These are phyloP conservation scores for Nycticryphes semicollaris DNA, from an alignment of 2,113 vertebrate genomes.

Conservation along the genomic window DNA sequence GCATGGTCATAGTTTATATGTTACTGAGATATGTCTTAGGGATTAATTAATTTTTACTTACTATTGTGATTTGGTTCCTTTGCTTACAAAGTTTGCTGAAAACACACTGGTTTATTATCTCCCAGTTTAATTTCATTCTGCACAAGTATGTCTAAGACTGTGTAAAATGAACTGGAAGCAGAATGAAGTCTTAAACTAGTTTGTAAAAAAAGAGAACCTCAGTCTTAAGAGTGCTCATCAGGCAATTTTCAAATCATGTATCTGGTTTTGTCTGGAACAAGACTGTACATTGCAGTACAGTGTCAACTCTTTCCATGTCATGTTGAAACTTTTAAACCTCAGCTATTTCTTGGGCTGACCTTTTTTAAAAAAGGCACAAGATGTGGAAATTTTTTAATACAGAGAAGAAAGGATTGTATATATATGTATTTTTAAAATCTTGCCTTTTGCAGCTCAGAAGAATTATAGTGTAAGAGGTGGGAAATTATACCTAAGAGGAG, in stretches of 20 bases:
- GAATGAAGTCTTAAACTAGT: not conserved
- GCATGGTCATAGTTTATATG: not conserved
- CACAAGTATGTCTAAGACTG: not conserved
- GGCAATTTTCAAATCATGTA: slow-evolving; percentile 17
- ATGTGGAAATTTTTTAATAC: not conserved
- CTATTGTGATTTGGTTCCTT: not conserved
- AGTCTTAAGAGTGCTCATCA: not conserved
- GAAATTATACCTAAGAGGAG: not conserved
- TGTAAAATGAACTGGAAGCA: not conserved
- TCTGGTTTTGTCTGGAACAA: slow-evolving; percentile 36
- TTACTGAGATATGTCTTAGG: not conserved
- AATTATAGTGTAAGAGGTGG: not conserved
- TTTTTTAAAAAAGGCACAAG: not conserved
- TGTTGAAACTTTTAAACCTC: slow-evolving; percentile 14
- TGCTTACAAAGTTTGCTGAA: not conserved
- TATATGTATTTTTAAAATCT: not conserved
- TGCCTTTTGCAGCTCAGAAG: not conserved
- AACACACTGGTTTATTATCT: not conserved
- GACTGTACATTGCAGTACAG: not conserved
- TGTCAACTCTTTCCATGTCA: not conserved
- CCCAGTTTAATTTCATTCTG: not conserved
- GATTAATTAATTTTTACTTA: not conserved
- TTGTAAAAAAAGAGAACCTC: not conserved
- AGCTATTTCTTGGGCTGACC: not conserved
- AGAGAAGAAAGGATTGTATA: not conserved